Evolutionary conservation across 2,888 invertebrate genomes (phyloP), one percentile per base, ranked within the genome.

Genomic region (Subacronicta megacephala): DNA sequence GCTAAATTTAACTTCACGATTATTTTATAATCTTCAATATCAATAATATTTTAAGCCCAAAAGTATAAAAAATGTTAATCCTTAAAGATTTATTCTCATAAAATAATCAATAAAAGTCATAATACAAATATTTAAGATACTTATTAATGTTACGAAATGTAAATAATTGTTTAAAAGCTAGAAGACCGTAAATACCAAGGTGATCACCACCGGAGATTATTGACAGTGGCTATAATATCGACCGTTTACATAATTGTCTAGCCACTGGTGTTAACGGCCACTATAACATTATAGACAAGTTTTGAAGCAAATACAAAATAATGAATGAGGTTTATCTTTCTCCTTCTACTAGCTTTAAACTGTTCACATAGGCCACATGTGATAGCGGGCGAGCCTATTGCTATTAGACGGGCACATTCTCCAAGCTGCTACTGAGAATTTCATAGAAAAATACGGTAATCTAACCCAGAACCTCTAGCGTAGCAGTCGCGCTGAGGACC

Each of bases 191-290:
- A 77, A 76, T 72, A 62, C 49, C 55, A 62, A 75, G 50, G 55
- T 64, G 68, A 61, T 66, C 73, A 62, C 69, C 77, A 75, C 54
- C 43, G 37, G 40, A 62, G 69, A 74, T 65, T 69, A 68, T 50
- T 41, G 33, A 52, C 13, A 44, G 41, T n/a, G 26, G 38, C 18
- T 45, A 38, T 54, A 50, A 60, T 62, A 53, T 63, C 47, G 47
- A 56, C 62, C 54, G 51, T 72, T 72, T 60, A 58, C 62, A 75
- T 72, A 65, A 63, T 63, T 43, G 17, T 49, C 33, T 40, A 16
- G 54, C 54, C 54, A 55, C 55, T 40, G 41, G 62, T 69, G 42
- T 53, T 68, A 38, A 67, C 36, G 36, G 40, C 7, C 35, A 10
- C 1, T 37, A 13, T 38, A 44, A 7, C 36, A 20, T 7, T 41